phyloP scores from a whole-genome alignment of 1,140 invertebrate species.

The Holcopasites calliopsidis region DNA sequence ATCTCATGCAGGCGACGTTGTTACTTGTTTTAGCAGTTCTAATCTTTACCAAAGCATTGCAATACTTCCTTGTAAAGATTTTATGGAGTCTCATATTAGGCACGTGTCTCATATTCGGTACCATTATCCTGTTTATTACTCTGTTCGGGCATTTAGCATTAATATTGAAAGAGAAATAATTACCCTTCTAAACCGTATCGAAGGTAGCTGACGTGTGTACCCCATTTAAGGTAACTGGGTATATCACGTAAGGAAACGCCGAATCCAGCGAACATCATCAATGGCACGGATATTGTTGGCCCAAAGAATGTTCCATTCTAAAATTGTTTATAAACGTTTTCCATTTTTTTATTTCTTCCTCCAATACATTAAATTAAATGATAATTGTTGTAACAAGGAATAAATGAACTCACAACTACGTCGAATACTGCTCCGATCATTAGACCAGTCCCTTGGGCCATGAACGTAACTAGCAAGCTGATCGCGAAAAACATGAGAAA shows the following conservation, averaged over 20 bases:
- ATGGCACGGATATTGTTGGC: slow-evolving; percentile 87
- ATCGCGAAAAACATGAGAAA: slow-evolving; percentile 92
- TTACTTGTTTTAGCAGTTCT: too few relatives aligned
- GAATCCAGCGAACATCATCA: slow-evolving; percentile 94
- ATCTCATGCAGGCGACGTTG: too few relatives aligned
- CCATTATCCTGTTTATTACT: too few relatives aligned
- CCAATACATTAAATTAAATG: neutral
- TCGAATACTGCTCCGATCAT: slow-evolving; percentile 92
- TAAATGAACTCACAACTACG: slow-evolving; percentile 84
- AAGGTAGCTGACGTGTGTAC: slow-evolving; percentile 92
- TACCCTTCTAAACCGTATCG: slow-evolving; percentile 93
- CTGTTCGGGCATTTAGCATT: too few relatives aligned
- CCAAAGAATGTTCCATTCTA: slow-evolving; percentile 91
- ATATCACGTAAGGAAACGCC: slow-evolving; percentile 88
- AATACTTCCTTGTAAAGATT: too few relatives aligned
- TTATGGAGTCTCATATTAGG: too few relatives aligned
- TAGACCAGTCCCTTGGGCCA: slow-evolving; percentile 93
- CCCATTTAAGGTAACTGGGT: slow-evolving; percentile 91
- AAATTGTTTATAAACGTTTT: slow-evolving; percentile 45
- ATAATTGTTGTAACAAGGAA: neutral
- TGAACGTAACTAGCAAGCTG: slow-evolving; percentile 89
- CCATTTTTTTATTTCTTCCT: neutral
- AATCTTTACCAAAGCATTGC: too few relatives aligned
- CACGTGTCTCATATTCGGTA: too few relatives aligned
- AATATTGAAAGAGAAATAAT: slow-evolving; percentile 1